Conservation (phyloP, 2,113 vertebrate genomes). For the Plectropomus leopardus region DNA sequence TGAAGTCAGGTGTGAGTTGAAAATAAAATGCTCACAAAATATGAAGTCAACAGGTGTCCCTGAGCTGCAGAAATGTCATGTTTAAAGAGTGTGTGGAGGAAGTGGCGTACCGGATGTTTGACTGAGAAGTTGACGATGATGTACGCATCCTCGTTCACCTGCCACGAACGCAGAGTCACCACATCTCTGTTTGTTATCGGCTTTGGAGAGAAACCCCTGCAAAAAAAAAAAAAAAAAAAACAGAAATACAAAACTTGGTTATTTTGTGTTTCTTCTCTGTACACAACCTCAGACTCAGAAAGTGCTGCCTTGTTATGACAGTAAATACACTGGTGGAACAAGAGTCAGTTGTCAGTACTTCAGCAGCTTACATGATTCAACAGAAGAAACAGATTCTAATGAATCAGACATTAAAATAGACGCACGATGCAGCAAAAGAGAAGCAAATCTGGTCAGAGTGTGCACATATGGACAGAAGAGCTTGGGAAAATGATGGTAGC, state of each 20-base stretch:
- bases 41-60: not conserved
- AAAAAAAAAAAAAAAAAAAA: not conserved
- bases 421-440: not conserved
- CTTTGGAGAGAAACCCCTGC: slow-evolving; percentile 83
- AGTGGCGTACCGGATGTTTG: slow-evolving; percentile 83
- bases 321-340: slow-evolving; percentile 54
- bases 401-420: not conserved
- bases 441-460: not conserved
- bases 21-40: slow-evolving; percentile 1
- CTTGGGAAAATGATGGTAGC: not conserved
- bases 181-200: slow-evolving; percentile 84
- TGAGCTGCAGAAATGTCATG: not conserved
- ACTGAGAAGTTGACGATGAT: slow-evolving; percentile 87
- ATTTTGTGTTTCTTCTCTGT: not conserved
- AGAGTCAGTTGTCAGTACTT: not conserved
- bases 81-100: slow-evolving; percentile 5
- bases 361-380: not conserved
- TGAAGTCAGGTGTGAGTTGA: not conserved
- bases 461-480: not conserved
- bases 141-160: slow-evolving; percentile 79
- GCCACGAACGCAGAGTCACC: slow-evolving; percentile 84
- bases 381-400: not conserved
- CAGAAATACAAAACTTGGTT: not conserved
- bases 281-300: slow-evolving; percentile 8
- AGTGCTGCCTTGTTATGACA: slow-evolving; percentile 57